Base-by-base conservation (phyloP, 53 echinoderm and acorn worm genomes). In the Crossaster papposus region DNA sequence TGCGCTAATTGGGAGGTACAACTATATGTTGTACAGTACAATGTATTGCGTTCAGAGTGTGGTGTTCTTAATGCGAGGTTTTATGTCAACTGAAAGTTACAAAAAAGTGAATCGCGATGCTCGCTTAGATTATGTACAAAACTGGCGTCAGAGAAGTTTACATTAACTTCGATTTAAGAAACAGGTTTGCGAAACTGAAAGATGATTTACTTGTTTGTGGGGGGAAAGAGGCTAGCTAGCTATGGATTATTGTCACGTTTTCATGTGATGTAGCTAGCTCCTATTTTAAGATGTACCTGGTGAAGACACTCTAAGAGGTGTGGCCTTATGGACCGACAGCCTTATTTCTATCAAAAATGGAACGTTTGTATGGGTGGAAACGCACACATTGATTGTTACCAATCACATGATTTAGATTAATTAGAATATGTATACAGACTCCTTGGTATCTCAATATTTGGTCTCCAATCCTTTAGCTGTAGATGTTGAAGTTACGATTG, bases 381-480 rank as follows among this genome's bases (percentile, higher is more conserved):
- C 24, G 28, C 10, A 26, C 28, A 68, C 26, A 68, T 26, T 68
- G 68, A 68, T 68, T 68, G 58, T 58, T 58, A 15, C 22, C 2
- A 20, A 3, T 58, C 58, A 58, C 9, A 55, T 2, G n/a, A n/a
- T n/a, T n/a, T 55, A 58, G 58, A 17, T 14, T 17, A 58, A 58
- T 58, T 58, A 58, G 58, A 58, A 58, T 58, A 58, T 18, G 17
- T 10, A 68, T 68, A 68, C 68, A 68, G 68, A 28, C 11, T 23
- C 68, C 28, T 24, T 26, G 4, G 28, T 68, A 26, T n/a, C 10
- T 36, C 75, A 74, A 14, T 13, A 36, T 74, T 74, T 74, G 75
- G 75, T 74, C 75, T 74, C 75, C 33, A 35, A n/a, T 74, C 11
- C 24, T 74, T n/a, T 33, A 36, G 34, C 31, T 74, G 68, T 74